Conservation (phyloP, 2,113 vertebrate species). For the Heterotis niloticus region DNA sequence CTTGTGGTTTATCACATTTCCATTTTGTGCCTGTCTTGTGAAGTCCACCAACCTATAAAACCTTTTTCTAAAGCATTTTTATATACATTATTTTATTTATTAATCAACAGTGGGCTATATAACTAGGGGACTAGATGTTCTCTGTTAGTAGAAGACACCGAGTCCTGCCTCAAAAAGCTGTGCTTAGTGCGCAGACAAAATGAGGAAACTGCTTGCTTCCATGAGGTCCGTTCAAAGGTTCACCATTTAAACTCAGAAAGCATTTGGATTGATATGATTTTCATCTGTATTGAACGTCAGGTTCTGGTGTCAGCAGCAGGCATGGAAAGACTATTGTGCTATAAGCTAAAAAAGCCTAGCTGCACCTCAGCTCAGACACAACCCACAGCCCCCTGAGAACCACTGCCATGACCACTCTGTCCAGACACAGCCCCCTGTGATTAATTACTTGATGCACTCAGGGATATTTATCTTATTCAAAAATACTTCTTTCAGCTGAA, state of each 20-base stretch:
- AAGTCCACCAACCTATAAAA: no score
- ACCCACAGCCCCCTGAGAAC: not conserved
- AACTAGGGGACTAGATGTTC: no score
- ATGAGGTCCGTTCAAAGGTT: no score
- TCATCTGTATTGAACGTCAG: not conserved
- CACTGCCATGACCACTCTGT: not conserved
- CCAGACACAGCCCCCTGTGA: not conserved
- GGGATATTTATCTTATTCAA: no score
- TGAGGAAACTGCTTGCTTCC: not conserved
- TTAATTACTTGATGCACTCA: not conserved
- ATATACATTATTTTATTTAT: no score
- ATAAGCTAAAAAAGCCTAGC: not conserved
- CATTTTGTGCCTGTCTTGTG: no score
- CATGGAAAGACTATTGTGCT: not conserved
- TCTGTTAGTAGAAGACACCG: not conserved
- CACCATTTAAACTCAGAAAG: not conserved
- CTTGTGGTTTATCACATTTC: no score
- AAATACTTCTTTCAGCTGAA: no score
- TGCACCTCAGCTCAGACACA: constrained; percentile 3
- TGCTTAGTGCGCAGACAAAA: not conserved
- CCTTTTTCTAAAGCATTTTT: no score
- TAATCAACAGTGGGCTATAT: no score
- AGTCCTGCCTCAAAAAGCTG: not conserved
- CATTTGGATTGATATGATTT: not conserved
- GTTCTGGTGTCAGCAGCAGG: not conserved